Conservation (phyloP, 2,797 vertebrate species). For the Intellagama lesueurii region DNA sequence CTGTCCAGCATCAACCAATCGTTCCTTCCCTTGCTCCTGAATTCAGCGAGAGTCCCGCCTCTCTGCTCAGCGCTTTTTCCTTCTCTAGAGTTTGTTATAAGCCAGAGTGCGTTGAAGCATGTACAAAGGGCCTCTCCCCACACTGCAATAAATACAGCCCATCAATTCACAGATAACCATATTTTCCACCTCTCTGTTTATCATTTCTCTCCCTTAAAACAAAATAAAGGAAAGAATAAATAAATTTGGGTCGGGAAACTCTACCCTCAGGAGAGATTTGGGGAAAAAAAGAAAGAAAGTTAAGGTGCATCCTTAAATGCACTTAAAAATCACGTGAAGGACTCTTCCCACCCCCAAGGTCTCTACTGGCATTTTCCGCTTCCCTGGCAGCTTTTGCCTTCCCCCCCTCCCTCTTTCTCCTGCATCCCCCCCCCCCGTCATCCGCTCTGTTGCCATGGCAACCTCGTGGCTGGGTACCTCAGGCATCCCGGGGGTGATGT, state of each 20-base stretch:
- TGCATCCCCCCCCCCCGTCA: slow-evolving; percentile 14
- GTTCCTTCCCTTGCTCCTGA: no score
- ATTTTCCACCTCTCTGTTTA: not conserved
- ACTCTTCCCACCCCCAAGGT: not conserved
- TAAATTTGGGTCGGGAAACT: no score
- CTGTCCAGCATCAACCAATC: no score
- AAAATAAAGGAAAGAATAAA: no score
- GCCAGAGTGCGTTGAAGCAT: not conserved
- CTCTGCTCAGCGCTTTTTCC: no score
- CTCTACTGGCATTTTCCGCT: not conserved
- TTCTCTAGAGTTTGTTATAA: no score
- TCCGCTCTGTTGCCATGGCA: slow-evolving; percentile 15
- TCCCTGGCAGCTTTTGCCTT: not conserved
- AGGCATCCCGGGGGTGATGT: slow-evolving; percentile 15
- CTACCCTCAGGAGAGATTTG: no score
- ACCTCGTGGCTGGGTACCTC: slow-evolving; percentile 24
- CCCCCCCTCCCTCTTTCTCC: not conserved
- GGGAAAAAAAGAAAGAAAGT: no score
- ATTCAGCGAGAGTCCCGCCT: no score
- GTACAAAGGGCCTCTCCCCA: not conserved
- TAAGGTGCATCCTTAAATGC: not conserved
- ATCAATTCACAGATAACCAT: no score
- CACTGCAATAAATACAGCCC: not conserved
- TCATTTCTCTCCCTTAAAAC: not conserved
- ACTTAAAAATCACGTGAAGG: not conserved